Evolutionary conservation across 1,140 invertebrate species (phyloP).

Genomic region (Hyposmocoma kahamanoa): DNA sequence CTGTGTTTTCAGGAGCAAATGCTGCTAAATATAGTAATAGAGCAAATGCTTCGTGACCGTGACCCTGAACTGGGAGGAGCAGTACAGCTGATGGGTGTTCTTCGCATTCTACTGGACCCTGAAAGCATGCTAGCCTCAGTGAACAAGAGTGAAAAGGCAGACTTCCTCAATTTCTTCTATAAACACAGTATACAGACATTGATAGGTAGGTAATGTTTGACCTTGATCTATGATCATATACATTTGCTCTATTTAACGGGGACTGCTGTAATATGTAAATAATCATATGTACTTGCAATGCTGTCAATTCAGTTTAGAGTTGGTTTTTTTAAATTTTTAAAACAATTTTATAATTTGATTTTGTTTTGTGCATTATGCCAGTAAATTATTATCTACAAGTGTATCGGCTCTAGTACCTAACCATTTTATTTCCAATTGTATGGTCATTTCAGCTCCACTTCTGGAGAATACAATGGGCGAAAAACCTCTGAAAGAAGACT

Average conservation of each 20-base stretch:
- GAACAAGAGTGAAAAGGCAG: slow-evolving; percentile 97
- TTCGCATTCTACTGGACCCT: slow-evolving; percentile 95
- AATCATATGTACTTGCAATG: too few relatives aligned
- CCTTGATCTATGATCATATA: not conserved
- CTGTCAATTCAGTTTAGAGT: too few relatives aligned
- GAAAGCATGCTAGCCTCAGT: slow-evolving; percentile 97
- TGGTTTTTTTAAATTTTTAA: too few relatives aligned
- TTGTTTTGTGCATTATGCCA: too few relatives aligned
- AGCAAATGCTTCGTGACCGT: slow-evolving; percentile 93
- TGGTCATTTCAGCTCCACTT: slow-evolving; percentile 87
- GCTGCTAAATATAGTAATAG: slow-evolving; percentile 97
- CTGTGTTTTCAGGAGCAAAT: slow-evolving; percentile 86
- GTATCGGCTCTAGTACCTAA: too few relatives aligned
- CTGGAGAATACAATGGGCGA: slow-evolving; percentile 92
- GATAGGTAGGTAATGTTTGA: slow-evolving; percentile 78
- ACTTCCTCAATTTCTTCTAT: slow-evolving; percentile 99
- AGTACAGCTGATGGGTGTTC: slow-evolving; percentile 94
- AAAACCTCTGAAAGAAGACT: slow-evolving; percentile 91
- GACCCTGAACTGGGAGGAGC: slow-evolving; percentile 96
- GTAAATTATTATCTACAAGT: too few relatives aligned
- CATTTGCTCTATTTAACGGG: not conserved
- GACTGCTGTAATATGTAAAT: too few relatives aligned
- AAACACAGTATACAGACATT: slow-evolving; percentile 97
- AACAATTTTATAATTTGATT: too few relatives aligned
- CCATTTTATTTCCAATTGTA: too few relatives aligned